These are phyloP conservation scores for Silurus meridionalis DNA, from an alignment of 2,113 vertebrate species.

Conservation along the genomic window DNA sequence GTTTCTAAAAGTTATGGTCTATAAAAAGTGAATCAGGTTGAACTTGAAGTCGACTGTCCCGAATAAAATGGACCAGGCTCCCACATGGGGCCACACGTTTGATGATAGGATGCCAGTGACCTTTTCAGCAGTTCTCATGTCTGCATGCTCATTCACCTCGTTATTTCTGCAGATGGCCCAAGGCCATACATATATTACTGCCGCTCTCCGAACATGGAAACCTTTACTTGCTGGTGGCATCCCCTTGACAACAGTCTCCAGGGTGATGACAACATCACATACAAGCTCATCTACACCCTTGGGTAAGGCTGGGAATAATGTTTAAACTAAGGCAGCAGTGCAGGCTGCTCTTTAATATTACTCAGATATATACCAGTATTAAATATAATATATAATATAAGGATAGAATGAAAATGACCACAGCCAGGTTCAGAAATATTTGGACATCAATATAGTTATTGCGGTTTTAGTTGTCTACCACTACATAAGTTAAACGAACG, in stretches of 20 bases:
- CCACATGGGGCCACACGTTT: background rate
- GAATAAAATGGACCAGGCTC: background rate
- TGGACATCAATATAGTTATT: background rate
- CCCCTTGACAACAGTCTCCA: conserved; percentile 61
- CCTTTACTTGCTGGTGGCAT: conserved; percentile 77
- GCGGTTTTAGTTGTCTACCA: background rate
- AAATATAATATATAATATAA: background rate
- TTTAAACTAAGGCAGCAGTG: conserved; percentile 11
- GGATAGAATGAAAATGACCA: background rate
- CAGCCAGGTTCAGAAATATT: background rate
- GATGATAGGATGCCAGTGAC: background rate
- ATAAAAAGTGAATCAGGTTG: background rate
- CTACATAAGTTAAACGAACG: background rate
- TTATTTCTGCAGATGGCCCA: conserved; percentile 39
- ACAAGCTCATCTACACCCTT: conserved; percentile 66
- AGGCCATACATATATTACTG: conserved; percentile 70
- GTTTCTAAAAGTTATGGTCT: too few species aligned
- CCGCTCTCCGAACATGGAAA: conserved; percentile 76
- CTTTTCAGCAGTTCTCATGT: background rate
- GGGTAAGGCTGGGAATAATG: conserved; percentile 58
- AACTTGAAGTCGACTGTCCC: too few species aligned
- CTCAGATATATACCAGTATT: background rate
- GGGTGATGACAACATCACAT: conserved; percentile 50
- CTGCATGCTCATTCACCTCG: background rate
- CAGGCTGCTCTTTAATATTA: background rate